phyloP scores from a whole-genome alignment of 2,888 invertebrate species.

The Fabriciana adippe region DNA sequence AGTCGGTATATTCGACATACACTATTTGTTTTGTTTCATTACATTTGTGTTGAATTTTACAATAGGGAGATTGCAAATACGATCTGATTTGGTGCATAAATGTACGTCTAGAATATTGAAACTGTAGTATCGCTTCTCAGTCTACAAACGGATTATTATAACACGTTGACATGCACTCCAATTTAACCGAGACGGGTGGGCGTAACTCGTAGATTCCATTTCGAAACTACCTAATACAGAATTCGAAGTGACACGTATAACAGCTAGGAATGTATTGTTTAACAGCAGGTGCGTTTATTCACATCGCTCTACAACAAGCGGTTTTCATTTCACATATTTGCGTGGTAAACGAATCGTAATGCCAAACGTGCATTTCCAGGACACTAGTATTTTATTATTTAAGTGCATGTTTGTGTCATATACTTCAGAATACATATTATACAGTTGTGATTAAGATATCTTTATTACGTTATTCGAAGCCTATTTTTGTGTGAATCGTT shows the following conservation, averaged over 20 bases:
- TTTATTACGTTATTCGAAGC: too few relatives aligned
- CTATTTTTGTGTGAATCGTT: too few relatives aligned
- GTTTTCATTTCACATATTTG: conserved; percentile 26
- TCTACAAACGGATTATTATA: too few relatives aligned
- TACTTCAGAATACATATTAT: neutral
- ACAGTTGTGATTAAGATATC: neutral
- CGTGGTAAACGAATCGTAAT: conserved; percentile 23
- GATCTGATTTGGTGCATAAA: too few relatives aligned
- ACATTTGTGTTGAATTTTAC: neutral
- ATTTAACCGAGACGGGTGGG: neutral
- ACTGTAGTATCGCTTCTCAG: too few relatives aligned
- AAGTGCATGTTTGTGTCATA: neutral
- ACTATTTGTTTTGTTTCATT: conserved; percentile 7
- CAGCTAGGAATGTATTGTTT: conserved; percentile 3
- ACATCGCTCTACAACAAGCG: conserved; percentile 21
- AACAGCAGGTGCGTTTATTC: conserved; percentile 21
- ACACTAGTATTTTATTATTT: neutral
- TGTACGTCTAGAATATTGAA: too few relatives aligned
- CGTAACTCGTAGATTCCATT: neutral
- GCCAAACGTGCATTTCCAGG: conserved; percentile 1
- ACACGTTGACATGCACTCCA: too few relatives aligned
- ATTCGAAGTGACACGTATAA: conserved; percentile 2
- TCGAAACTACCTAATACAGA: neutral
- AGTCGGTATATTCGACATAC: conserved; percentile 5
- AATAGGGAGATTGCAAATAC: neutral